These are phyloP conservation scores for Trypoxylon attenuatum DNA, from an alignment of 2,888 invertebrate genomes.

Conservation along the genomic window DNA sequence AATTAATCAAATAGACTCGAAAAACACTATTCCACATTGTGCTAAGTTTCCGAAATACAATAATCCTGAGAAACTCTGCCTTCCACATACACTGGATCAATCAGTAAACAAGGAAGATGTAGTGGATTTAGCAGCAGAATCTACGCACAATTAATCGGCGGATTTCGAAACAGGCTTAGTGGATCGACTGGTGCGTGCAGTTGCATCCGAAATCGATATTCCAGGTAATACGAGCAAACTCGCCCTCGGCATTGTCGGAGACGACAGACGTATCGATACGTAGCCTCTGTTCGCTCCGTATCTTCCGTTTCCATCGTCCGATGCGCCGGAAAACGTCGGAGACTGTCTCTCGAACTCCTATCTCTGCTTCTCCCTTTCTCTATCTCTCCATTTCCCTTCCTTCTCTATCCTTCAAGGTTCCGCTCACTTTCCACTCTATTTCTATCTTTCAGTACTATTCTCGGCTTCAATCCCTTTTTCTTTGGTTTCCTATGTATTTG, in stretches of 20 bases:
- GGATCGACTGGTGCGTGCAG: conserved; percentile 19
- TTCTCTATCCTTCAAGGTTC: conserved; percentile 10
- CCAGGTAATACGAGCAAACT: conserved; percentile 15
- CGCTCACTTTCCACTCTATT: conserved; percentile 18
- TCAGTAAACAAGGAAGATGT: too few relatives aligned
- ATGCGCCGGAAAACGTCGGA: conserved; percentile 11
- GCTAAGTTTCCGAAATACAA: too few relatives aligned
- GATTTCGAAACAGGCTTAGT: conserved; percentile 29
- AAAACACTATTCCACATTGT: too few relatives aligned
- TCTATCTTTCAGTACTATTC: too few relatives aligned
- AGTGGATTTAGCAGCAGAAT: too few relatives aligned
- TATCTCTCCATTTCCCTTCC: background rate
- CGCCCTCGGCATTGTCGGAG: conserved; percentile 19
- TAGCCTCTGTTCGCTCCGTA: conserved; percentile 8
- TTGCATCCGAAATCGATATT: conserved; percentile 37
- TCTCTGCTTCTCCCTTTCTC: background rate
- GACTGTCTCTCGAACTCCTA: conserved; percentile 9
- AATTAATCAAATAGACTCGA: too few relatives aligned
- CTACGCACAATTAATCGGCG: conserved; percentile 40
- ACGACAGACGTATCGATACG: conserved; percentile 30
- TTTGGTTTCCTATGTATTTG: too few relatives aligned
- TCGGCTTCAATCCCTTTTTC: too few relatives aligned
- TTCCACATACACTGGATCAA: too few relatives aligned
- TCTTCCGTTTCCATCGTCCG: conserved; percentile 24
- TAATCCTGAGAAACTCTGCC: too few relatives aligned